Evolutionary conservation across 2,797 vertebrate species (phyloP).

Genomic region (Artibeus jamaicensis): DNA sequence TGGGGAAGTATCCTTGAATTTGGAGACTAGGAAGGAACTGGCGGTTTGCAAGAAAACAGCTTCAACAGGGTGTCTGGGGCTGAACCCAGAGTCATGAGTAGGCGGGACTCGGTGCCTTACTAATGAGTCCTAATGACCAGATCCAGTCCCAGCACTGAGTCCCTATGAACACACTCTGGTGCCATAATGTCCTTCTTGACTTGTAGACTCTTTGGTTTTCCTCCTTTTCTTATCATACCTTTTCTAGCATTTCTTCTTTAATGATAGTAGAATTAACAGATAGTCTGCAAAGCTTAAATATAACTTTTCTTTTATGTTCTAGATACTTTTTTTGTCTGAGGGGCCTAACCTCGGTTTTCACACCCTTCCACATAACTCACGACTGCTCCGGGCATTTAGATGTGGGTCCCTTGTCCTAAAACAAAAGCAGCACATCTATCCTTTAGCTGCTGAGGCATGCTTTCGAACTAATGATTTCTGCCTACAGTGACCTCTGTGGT

Average conservation of each 20-base stretch:
- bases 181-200: not conserved
- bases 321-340: not conserved
- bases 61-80: not conserved
- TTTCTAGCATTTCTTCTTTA: not conserved
- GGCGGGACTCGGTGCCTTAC: not conserved
- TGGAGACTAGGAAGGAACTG: not conserved
- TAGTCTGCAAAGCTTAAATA: not conserved
- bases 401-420: not conserved
- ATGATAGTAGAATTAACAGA: not conserved
- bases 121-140: not conserved
- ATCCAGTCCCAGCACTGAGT: not conserved
- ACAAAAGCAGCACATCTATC: not conserved
- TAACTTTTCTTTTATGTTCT: not conserved
- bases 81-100: not conserved
- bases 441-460: not conserved
- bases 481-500: not conserved
- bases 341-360: not conserved
- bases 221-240: not conserved
- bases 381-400: not conserved
- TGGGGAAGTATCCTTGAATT: not conserved
- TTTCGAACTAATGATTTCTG: not conserved
- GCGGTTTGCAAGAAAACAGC: not conserved
- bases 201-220: fast-evolving
- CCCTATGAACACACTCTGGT: not conserved
- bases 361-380: not conserved